phyloP scores from a whole-genome alignment of 2,888 invertebrate species.

The Melinaea marsaeus region DNA sequence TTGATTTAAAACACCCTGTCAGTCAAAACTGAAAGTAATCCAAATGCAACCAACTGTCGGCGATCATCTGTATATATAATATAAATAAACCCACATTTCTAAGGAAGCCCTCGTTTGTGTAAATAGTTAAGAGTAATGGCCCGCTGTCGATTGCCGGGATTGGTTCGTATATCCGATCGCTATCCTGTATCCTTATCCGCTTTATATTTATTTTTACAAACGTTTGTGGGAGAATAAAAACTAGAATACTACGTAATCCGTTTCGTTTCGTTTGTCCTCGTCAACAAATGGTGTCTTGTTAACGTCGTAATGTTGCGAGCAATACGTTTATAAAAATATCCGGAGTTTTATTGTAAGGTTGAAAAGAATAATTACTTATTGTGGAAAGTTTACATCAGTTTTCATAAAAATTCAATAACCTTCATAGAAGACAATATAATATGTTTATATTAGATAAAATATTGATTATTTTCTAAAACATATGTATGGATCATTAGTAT shows the following conservation, averaged over 20 bases:
- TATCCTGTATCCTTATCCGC: constrained; percentile 22
- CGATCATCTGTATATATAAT: constrained; percentile 37
- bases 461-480: not conserved
- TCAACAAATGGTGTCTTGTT: constrained; percentile 23
- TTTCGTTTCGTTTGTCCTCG: constrained; percentile 8
- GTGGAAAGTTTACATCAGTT: not conserved
- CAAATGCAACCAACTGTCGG: constrained; percentile 34
- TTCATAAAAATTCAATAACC: not conserved
- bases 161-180: constrained; percentile 25
- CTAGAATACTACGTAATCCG: constrained; percentile 19
- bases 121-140: constrained; percentile 29
- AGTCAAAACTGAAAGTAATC: constrained; percentile 12
- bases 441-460: not conserved
- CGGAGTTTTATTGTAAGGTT: constrained; percentile 1
- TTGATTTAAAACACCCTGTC: not conserved
- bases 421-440: not conserved
- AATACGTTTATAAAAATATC: constrained; percentile 17
- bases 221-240: constrained; percentile 22
- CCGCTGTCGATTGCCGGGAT: constrained; percentile 27
- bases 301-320: constrained; percentile 16
- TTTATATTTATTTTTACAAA: constrained; percentile 21
- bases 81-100: constrained; percentile 32
- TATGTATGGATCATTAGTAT: not conserved
- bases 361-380: not conserved
- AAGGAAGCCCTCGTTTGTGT: constrained; percentile 33